These are phyloP conservation scores for Leiothrix lutea DNA, from an alignment of 2,113 vertebrate species.

Conservation along the genomic window DNA sequence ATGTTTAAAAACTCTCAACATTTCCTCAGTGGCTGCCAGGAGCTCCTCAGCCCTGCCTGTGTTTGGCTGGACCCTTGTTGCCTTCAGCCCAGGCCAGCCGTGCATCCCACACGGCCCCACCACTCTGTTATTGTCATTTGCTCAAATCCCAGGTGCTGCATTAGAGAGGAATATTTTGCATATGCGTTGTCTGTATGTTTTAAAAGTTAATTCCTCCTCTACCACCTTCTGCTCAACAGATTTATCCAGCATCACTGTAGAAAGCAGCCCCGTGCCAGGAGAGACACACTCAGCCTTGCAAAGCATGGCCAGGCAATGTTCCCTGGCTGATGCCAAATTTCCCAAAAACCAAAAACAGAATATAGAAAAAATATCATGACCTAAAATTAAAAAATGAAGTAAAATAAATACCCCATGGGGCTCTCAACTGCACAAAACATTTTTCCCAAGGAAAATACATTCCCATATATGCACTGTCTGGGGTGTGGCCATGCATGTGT, in stretches of 20 bases:
- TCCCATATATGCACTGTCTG: not conserved
- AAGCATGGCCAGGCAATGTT: not conserved
- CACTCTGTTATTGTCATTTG: slow-evolving; percentile 29
- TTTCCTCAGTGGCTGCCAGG: not conserved
- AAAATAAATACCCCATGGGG: not conserved
- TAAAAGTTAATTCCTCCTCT: slow-evolving; percentile 13
- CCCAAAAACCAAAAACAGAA: not conserved
- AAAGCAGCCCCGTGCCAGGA: not conserved
- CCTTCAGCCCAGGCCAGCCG: not conserved
- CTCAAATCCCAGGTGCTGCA: not conserved
- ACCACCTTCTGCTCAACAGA: slow-evolving; percentile 12
- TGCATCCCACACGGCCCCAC: not conserved
- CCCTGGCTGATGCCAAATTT: not conserved
- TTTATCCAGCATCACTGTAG: not conserved
- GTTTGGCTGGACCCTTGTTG: not conserved
- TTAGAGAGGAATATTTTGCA: not conserved
- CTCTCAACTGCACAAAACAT: not conserved
- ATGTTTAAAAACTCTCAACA: not conserved
- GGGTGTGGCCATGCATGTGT: not conserved
- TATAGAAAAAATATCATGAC: not conserved
- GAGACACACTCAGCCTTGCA: not conserved
- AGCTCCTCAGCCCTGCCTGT: not conserved
- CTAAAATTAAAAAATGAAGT: not conserved
- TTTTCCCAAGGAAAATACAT: slow-evolving; percentile 15
- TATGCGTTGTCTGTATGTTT: not conserved